phyloP scores from a whole-genome alignment of 1,140 invertebrate genomes.

The Caenorhabditis latens region DNA sequence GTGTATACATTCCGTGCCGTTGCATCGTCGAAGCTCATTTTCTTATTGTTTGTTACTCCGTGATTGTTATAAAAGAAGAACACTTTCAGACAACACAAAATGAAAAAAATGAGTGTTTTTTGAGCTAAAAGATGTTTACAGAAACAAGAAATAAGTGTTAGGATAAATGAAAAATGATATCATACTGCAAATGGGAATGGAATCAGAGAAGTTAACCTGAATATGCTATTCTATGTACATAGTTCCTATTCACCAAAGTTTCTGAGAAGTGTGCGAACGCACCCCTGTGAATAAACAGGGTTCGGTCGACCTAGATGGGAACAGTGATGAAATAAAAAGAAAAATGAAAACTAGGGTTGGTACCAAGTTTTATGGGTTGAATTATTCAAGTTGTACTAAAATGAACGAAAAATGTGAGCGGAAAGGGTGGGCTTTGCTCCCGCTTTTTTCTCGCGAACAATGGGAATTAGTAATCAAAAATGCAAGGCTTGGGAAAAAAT shows the following conservation, averaged over 20 bases:
- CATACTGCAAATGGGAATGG: not conserved
- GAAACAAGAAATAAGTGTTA: too few relatives aligned
- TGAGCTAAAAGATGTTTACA: not conserved
- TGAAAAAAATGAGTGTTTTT: not conserved
- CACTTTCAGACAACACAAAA: not conserved
- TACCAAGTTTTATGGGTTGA: too few relatives aligned
- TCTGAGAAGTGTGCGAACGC: constrained; percentile 4
- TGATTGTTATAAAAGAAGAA: not conserved
- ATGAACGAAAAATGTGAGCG: not conserved
- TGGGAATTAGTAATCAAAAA: constrained; percentile 33
- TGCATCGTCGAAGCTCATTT: not conserved
- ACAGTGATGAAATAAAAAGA: too few relatives aligned
- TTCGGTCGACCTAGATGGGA: too few relatives aligned
- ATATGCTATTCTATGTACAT: not conserved
- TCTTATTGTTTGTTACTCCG: not conserved
- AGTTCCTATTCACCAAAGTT: not conserved
- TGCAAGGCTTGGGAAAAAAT: constrained; percentile 34
- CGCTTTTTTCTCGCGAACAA: constrained; percentile 12
- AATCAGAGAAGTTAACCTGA: constrained; percentile 5
- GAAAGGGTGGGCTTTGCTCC: constrained; percentile 11
- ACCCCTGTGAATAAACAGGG: not conserved
- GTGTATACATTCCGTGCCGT: constrained; percentile 16
- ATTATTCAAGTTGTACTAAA: constrained; percentile 10
- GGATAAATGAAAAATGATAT: not conserved
- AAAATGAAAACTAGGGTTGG: too few relatives aligned